Evolutionary conservation across 1,140 invertebrate species (phyloP).

Genomic region (Drosophila carrolli): DNA sequence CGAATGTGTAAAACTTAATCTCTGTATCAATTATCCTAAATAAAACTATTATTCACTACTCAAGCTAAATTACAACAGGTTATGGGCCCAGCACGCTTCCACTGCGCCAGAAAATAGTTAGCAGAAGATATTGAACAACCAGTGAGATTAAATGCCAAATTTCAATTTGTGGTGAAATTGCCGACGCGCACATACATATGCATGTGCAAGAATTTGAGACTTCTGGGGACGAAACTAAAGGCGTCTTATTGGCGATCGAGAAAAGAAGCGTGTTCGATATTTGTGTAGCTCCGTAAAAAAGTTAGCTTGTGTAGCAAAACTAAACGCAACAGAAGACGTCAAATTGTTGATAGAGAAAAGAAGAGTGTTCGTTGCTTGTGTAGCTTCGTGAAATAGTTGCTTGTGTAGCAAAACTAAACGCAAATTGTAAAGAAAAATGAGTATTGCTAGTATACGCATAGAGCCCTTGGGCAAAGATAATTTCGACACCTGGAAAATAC

Average conservation of each 20-base stretch:
- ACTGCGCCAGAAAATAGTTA: conserved; percentile 9
- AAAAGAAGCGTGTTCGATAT: too few species aligned
- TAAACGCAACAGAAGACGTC: too few species aligned
- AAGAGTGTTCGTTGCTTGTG: conserved; percentile 2
- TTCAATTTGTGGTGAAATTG: conserved; percentile 3
- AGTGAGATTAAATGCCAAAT: background rate
- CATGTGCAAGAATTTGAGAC: conserved; percentile 1
- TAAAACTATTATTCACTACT: too few species aligned
- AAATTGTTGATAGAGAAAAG: background rate
- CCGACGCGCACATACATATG: conserved; percentile 1
- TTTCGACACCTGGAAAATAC: background rate
- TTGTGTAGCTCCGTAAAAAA: too few species aligned
- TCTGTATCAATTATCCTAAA: too few species aligned
- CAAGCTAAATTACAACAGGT: background rate
- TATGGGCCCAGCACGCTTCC: conserved; percentile 9
- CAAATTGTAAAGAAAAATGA: conserved; percentile 1
- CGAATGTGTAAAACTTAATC: too few species aligned
- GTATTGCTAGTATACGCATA: conserved; percentile 4
- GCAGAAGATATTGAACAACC: conserved; percentile 3
- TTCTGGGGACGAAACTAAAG: background rate
- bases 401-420: conserved; percentile 5
- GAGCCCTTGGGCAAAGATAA: conserved; percentile 2
- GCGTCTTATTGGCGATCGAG: background rate
- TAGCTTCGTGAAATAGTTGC: conserved; percentile 3
- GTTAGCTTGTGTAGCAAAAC: too few species aligned